A percentile compares a stretch with the other conserved stretches of the same genome.
phyloP scores from a whole-genome alignment of 2,888 invertebrate genomes.

The Alsophila aescularia region DNA sequence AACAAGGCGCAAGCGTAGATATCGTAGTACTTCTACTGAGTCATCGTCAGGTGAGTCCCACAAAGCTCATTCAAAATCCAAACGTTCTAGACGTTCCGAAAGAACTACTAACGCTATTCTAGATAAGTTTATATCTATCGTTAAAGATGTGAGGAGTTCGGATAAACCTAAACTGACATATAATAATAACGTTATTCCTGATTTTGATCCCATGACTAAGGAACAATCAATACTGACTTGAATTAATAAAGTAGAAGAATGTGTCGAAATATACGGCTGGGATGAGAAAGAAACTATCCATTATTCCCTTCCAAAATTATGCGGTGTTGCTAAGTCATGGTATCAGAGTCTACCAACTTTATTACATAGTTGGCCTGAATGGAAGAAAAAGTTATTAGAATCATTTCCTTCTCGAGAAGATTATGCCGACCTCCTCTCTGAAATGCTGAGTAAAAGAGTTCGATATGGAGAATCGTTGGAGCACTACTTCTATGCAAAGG shows the following conservation, averaged over 20 bases:
- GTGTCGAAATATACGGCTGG: slow-evolving; percentile 21
- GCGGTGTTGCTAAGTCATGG: slow-evolving; percentile 19
- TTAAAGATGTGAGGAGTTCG: too few relatives aligned
- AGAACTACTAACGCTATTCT: too few relatives aligned
- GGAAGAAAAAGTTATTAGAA: slow-evolving; percentile 18
- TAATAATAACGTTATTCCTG: not conserved
- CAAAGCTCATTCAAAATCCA: too few relatives aligned
- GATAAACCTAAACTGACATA: too few relatives aligned
- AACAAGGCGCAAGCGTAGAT: too few relatives aligned
- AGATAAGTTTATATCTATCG: too few relatives aligned
- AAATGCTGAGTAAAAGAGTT: slow-evolving; percentile 12
- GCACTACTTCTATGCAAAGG: slow-evolving; percentile 23
- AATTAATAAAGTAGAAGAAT: slow-evolving; percentile 19
- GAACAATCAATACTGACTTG: slow-evolving; percentile 19
- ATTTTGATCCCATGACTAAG: not conserved
- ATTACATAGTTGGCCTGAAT: slow-evolving; percentile 10
- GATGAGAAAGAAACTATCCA: slow-evolving; percentile 19
- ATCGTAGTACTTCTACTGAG: too few relatives aligned
- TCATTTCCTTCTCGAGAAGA: slow-evolving; percentile 19
- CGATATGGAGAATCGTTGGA: slow-evolving; percentile 1
- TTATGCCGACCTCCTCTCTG: slow-evolving; percentile 12
- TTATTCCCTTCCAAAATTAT: slow-evolving; percentile 16
- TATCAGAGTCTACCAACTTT: slow-evolving; percentile 13
- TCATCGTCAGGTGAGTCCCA: too few relatives aligned
- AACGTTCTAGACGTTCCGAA: too few relatives aligned